Conservation (phyloP, 2,113 vertebrate species). For the Picathartes gymnocephalus region DNA sequence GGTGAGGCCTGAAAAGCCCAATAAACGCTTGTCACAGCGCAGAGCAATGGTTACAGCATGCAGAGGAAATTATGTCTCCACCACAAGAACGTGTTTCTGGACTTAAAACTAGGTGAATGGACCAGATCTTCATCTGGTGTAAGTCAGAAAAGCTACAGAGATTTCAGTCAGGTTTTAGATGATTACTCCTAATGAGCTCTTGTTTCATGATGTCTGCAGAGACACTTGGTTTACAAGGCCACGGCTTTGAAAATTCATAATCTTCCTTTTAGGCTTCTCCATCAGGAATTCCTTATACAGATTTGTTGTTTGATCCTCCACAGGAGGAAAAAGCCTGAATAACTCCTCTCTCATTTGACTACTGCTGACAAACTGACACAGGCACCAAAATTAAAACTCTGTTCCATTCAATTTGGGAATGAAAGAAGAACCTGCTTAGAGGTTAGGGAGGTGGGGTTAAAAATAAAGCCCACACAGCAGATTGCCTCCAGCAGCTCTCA, state of each 20-base stretch:
- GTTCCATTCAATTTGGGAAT: conserved; percentile 53
- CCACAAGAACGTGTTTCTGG: neutral
- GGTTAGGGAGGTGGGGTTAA: neutral
- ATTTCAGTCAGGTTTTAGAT: conserved; percentile 11
- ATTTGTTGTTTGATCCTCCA: conserved; percentile 35
- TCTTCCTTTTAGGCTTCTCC: conserved; percentile 1
- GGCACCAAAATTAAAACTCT: conserved; percentile 20
- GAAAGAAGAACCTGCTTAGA: conserved; percentile 27
- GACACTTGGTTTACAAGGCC: neutral
- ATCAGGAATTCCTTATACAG: neutral
- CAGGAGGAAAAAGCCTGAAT: conserved; percentile 6
- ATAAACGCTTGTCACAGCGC: neutral
- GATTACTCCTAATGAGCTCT: conserved; percentile 33
- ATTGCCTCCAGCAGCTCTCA: neutral
- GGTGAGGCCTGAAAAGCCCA: neutral
- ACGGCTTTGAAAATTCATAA: neutral
- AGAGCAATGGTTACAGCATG: neutral
- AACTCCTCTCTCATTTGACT: neutral
- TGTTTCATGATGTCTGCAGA: neutral
- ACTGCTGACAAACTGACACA: conserved; percentile 30
- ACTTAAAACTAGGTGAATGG: conserved; percentile 42
- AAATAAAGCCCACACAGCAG: conserved; percentile 3
- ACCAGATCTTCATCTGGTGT: neutral
- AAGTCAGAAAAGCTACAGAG: conserved; percentile 5
- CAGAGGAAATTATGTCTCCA: neutral